Evolutionary conservation across 2,113 vertebrate genomes (phyloP).

Genomic region (Hepsetus odoe): DNA sequence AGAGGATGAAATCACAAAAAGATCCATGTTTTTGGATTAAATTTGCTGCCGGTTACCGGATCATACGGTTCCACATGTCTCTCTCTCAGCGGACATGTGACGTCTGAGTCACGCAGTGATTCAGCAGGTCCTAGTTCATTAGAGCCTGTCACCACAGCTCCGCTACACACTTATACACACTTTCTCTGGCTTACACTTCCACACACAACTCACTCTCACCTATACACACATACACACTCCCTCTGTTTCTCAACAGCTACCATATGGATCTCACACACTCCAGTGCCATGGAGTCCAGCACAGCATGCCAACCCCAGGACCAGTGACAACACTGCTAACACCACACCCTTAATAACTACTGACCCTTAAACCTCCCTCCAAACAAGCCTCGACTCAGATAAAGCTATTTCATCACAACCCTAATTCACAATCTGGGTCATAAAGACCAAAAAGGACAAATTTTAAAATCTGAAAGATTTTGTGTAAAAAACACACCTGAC

Average conservation of each 20-base stretch:
- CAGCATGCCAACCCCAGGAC: conserved; percentile 34
- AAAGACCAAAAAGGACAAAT: too few species aligned
- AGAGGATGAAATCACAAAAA: too few species aligned
- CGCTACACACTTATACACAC: conserved; percentile 29
- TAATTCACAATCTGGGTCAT: too few species aligned
- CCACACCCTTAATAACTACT: not conserved
- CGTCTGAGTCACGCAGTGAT: conserved; percentile 48
- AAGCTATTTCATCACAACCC: not conserved
- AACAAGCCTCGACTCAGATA: conserved; percentile 33
- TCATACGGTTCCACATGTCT: not conserved
- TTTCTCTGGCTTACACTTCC: conserved; percentile 10
- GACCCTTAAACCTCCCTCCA: not conserved
- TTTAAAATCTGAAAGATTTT: too few species aligned
- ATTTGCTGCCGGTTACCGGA: not conserved
- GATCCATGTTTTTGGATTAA: too few species aligned
- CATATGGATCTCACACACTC: conserved; percentile 61
- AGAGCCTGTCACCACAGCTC: conserved; percentile 58
- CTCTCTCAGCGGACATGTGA: conserved; percentile 39
- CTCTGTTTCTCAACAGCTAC: conserved; percentile 30
- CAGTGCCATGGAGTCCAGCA: conserved; percentile 46
- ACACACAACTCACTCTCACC: not conserved
- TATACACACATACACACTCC: not conserved
- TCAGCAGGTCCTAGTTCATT: conserved; percentile 31
- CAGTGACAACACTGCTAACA: not conserved
- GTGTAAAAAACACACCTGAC: too few species aligned